Evolutionary conservation across 1,140 invertebrate genomes (phyloP).

Genomic region (Euglossa dilemma): DNA sequence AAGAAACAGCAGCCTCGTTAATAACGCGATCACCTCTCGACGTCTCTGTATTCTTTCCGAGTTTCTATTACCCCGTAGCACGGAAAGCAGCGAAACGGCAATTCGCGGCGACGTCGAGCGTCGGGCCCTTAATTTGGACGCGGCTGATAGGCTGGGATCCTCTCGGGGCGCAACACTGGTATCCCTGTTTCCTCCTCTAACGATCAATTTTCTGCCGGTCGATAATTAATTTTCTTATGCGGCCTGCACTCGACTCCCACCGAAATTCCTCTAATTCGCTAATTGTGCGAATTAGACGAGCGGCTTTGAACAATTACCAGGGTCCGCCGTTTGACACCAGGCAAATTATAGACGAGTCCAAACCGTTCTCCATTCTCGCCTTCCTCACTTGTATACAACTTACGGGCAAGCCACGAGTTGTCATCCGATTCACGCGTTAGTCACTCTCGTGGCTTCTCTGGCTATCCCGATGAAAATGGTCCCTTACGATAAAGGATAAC

Average conservation of each 20-base stretch:
- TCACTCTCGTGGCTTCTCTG: neutral
- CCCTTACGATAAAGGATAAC: too few relatives aligned
- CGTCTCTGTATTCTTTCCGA: neutral
- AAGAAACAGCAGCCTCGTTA: neutral
- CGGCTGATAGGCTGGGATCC: too few relatives aligned
- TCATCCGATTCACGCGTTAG: neutral
- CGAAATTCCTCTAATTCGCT: constrained; percentile 33
- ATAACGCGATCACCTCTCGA: neutral
- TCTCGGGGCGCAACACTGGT: neutral
- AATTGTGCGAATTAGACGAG: constrained; percentile 34
- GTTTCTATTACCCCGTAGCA: neutral
- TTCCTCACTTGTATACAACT: neutral
- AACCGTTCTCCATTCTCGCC: constrained; percentile 24
- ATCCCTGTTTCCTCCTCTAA: neutral
- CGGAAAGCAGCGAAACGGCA: neutral
- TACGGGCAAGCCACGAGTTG: neutral
- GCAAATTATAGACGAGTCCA: constrained; percentile 35
- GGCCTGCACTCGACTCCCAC: neutral
- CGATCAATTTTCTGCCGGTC: neutral
- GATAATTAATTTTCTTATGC: constrained; percentile 43
- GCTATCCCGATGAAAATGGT: neutral
- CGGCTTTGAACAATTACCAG: constrained; percentile 40
- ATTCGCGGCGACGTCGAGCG: too few relatives aligned
- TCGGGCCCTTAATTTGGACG: too few relatives aligned
- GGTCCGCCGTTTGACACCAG: constrained; percentile 16